Percentiles rank a stretch among this genome's conserved stretches.
Evolutionary conservation across 2,113 vertebrate species (phyloP).

Genomic region (Lota lota): DNA sequence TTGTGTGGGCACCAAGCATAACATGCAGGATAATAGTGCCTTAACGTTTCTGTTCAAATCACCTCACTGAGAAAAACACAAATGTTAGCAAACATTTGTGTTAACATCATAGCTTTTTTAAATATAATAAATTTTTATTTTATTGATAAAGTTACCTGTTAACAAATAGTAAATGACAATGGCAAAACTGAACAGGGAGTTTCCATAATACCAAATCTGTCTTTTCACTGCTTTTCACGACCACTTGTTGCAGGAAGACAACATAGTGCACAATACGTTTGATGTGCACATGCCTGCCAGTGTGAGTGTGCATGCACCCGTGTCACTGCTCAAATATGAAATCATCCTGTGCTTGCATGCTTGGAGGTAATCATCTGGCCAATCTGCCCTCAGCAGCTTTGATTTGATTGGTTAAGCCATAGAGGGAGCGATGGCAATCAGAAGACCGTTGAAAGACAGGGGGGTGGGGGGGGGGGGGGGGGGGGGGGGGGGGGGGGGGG

Average conservation of each 20-base stretch:
- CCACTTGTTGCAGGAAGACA: too few species aligned
- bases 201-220: too few species aligned
- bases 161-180: too few species aligned
- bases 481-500: conserved; percentile 44
- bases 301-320: background rate
- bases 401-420: conserved; percentile 63
- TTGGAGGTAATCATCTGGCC: conserved; percentile 65
- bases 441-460: conserved; percentile 45
- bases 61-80: too few species aligned
- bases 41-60: too few species aligned
- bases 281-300: conserved; percentile 13
- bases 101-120: too few species aligned
- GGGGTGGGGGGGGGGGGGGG: conserved; percentile 39
- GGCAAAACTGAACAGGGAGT: too few species aligned
- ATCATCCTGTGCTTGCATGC: conserved; percentile 45
- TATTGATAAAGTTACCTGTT: too few species aligned
- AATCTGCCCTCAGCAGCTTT: conserved; percentile 58
- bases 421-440: conserved; percentile 59
- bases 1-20: conserved; percentile 52
- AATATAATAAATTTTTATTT: too few species aligned
- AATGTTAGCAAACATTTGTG: too few species aligned
- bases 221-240: too few species aligned
- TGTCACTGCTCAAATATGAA: conserved; percentile 4
- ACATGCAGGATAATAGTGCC: conserved; percentile 51
- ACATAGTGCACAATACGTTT: too few species aligned